Evolutionary conservation across 2,888 invertebrate species (phyloP), one percentile per base, ranked within the genome.

Genomic region (Hypena proboscidalis): DNA sequence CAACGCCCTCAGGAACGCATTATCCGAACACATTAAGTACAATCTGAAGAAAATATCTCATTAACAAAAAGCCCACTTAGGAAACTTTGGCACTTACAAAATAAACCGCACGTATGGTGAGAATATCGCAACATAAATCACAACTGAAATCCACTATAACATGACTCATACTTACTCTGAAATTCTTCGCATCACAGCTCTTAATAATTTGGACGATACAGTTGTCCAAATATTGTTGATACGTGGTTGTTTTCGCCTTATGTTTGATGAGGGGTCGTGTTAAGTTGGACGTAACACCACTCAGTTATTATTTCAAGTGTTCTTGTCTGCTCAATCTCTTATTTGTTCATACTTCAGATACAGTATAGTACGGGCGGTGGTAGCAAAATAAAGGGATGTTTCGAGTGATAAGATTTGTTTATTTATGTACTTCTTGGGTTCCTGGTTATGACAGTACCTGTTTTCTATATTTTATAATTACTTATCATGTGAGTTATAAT

Each of bases 271-370:
- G 17, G 25, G 40, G 20, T 61, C 56, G 15, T 3, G 5, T 0
- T 27, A 22, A 7, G 7, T 3, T 63, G 48, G 65, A 9, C 6
- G 9, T 19, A 23, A 56, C 59, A 60, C 64, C 54, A 45, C 47
- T 62, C 53, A 45, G 74, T 74, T 77, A 76, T 78, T 74, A 77
- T 67, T 72, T 71, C 58, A 61, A 77, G 78, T 61, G 64, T 49
- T 59, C 70, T 77, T 61, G 59, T 67, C 58, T 66, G 65, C 54
- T 62, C 69, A 74, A 70, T 65, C 73, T 69, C 60, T 60, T 64
- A 67, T 70, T 70, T 70, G 61, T 60, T 48, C 50, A 42, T 48
- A 56, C 56, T 62, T 56, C 43, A 52, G 36, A 39, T 39, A 30
- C 5, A 21, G 29, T 37, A 44, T 36, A 37, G 33, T 25, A 6